Conservation (phyloP, 1,140 invertebrate species). For the Lepidurus packardi region DNA sequence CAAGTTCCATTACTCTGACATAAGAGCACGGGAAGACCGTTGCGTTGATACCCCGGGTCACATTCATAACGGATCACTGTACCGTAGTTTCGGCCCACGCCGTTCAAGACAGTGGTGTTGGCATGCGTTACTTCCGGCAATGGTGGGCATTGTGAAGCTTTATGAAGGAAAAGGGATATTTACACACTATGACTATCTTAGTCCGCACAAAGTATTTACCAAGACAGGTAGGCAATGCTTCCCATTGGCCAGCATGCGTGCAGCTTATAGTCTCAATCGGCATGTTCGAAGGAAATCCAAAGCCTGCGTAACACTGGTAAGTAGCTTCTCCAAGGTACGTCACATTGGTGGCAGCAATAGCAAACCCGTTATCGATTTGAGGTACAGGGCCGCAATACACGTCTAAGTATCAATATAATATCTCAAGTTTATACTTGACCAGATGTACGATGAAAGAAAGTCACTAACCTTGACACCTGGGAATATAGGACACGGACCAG, state of each 20-base stretch:
- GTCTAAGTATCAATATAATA: conserved; percentile 52
- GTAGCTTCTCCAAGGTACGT: conserved; percentile 87
- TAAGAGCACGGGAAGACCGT: conserved; percentile 79
- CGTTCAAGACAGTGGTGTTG: conserved; percentile 82
- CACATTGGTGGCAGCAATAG: conserved; percentile 88
- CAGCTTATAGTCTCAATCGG: conserved; percentile 86
- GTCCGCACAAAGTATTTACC: conserved; percentile 48
- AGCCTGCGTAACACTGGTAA: conserved; percentile 94
- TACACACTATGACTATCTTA: not conserved
- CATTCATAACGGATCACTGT: conserved; percentile 93
- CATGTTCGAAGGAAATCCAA: conserved; percentile 80
- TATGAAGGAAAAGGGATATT: conserved; percentile 35
- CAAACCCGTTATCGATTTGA: conserved; percentile 95
- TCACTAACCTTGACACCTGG: conserved; percentile 76
- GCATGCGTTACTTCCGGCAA: conserved; percentile 80
- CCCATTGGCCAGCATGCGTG: conserved; percentile 79
- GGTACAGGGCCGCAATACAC: conserved; percentile 95
- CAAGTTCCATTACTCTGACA: conserved; percentile 96
- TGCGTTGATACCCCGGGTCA: conserved; percentile 82
- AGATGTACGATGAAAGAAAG: not conserved
- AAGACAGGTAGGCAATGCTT: conserved; percentile 80
- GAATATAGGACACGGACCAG: conserved; percentile 88
- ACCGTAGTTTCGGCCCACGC: conserved; percentile 87
- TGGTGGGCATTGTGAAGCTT: conserved; percentile 86
- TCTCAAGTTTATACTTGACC: not conserved